A percentile compares a stretch with the other conserved stretches of the same genome.
phyloP scores from a whole-genome alignment of 2,888 invertebrate species.

The Pandemis cinnamomeana region DNA sequence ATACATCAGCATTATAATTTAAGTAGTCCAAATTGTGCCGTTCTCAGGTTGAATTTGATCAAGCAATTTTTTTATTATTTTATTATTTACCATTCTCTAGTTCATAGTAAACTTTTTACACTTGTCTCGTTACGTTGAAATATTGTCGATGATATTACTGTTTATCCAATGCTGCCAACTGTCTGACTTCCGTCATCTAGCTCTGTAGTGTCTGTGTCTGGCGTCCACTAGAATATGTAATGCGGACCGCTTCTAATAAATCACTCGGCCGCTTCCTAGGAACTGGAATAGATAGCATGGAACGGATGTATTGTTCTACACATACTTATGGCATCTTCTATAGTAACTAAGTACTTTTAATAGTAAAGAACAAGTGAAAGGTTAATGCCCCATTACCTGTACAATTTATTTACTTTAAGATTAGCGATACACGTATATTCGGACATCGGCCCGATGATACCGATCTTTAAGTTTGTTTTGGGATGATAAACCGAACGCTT shows the following conservation, averaged over 20 bases:
- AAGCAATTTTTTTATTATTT: no score
- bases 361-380: not conserved
- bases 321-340: conserved; percentile 7
- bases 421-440: no score
- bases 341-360: not conserved
- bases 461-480: no score
- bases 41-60: no score
- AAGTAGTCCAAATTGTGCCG: no score
- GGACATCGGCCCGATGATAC: no score
- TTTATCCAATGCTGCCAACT: conserved; percentile 16
- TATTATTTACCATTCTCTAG: no score
- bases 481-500: no score
- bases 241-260: conserved; percentile 44
- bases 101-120: not conserved
- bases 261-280: conserved; percentile 54
- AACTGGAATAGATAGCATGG: conserved; percentile 54
- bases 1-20: no score
- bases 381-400: no score
- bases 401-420: no score
- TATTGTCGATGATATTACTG: no score
- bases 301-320: conserved; percentile 10
- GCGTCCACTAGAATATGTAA: conserved; percentile 46
- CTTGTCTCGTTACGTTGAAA: not conserved
- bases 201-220: not conserved
- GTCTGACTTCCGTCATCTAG: conserved; percentile 7